Conservation (phyloP, 2,113 vertebrate species). For the Poeciliopsis occidentalis region DNA sequence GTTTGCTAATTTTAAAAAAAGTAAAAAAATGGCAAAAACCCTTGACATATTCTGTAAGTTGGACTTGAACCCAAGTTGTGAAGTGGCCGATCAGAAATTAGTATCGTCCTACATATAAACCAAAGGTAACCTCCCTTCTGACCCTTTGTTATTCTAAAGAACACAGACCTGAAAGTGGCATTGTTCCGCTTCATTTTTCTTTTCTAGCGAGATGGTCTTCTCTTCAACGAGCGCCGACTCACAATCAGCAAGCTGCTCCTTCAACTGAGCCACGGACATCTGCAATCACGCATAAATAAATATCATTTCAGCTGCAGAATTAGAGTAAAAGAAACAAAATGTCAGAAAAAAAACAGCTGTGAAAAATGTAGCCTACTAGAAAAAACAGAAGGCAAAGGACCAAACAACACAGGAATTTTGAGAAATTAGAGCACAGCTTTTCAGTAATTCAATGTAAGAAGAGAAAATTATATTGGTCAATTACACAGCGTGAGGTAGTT, state of each 20-base stretch:
- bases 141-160: neutral
- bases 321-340: neutral
- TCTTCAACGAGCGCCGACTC: slow-evolving; percentile 79
- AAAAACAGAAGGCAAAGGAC: no score
- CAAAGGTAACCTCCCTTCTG: neutral
- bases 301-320: neutral
- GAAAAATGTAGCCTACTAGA: no score
- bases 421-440: neutral
- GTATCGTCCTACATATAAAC: no score
- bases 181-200: slow-evolving; percentile 74
- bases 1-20: no score
- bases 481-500: neutral
- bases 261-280: slow-evolving; percentile 75
- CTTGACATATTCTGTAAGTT: no score
- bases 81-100: no score
- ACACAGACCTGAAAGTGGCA: slow-evolving; percentile 76
- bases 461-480: neutral
- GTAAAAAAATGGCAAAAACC: no score
- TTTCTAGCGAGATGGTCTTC: slow-evolving; percentile 75
- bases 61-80: no score
- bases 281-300: slow-evolving; percentile 52
- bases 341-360: neutral
- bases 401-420: neutral
- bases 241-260: slow-evolving; percentile 71
- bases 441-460: neutral